Evolutionary conservation across 2,797 vertebrate species (phyloP).

Genomic region (Pseudotriccus pelzelni): DNA sequence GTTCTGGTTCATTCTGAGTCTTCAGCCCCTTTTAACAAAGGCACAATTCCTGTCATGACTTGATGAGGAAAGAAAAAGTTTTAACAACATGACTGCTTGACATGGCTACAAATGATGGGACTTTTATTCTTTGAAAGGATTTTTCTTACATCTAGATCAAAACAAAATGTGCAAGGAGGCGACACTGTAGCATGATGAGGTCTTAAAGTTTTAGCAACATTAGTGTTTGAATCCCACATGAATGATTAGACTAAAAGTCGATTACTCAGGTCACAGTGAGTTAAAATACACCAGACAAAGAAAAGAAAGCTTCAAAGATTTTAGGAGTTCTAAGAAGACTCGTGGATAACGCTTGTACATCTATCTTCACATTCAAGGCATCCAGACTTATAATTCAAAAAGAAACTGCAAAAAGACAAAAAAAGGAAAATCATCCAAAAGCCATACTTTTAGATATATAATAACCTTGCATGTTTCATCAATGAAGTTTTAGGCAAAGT

Average conservation of each 20-base stretch:
- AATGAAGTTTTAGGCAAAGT: neutral
- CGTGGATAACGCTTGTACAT: neutral
- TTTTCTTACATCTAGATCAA: slow-evolving; percentile 20
- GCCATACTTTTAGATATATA: neutral
- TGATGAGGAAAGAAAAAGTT: slow-evolving; percentile 32
- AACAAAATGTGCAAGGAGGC: neutral
- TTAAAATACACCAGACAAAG: neutral
- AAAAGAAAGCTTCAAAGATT: neutral
- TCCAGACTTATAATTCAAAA: neutral
- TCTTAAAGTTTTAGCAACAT: neutral
- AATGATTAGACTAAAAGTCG: neutral
- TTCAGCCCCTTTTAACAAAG: slow-evolving; percentile 31
- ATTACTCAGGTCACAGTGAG: neutral
- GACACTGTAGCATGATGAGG: neutral
- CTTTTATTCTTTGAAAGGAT: slow-evolving; percentile 28
- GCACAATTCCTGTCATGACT: neutral
- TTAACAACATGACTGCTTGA: slow-evolving; percentile 2
- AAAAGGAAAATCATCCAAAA: neutral
- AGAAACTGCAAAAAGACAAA: neutral
- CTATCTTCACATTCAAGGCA: neutral
- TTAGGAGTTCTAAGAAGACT: neutral
- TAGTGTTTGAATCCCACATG: neutral
- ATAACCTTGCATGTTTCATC: neutral
- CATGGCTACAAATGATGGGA: neutral
- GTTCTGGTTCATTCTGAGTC: slow-evolving; percentile 12